phyloP scores from a whole-genome alignment of 37 sponge, comb jelly and placozoan genomes.

The Ianthella basta region DNA sequence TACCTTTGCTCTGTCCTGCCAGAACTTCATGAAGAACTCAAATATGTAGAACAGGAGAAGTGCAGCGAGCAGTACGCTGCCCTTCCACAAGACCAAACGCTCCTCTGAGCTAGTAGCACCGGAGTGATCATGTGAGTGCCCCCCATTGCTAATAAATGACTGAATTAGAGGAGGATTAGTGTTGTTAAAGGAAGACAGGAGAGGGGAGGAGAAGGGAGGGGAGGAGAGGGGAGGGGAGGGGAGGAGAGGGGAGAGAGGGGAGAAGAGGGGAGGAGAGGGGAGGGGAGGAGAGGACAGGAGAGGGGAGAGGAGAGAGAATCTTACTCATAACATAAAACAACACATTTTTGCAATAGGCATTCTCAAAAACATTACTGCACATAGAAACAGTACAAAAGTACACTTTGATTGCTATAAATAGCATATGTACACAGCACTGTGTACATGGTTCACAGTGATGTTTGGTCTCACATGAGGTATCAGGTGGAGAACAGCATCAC shows the following conservation, averaged over 20 bases:
- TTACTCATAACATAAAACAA: background rate
- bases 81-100: constrained; percentile 51
- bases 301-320: no score
- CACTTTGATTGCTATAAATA: no score
- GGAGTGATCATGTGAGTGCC: constrained; percentile 31
- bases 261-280: no score
- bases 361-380: background rate
- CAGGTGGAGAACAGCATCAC: constrained; percentile 78
- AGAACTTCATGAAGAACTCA: constrained; percentile 59
- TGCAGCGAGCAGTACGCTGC: constrained; percentile 48
- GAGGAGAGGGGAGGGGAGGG: background rate
- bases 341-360: background rate
- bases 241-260: background rate
- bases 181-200: background rate
- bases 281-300: no score
- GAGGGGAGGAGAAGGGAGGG: background rate
- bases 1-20: background rate
- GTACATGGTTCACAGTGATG: no score
- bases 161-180: background rate
- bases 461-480: constrained; percentile 66
- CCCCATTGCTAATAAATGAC: constrained; percentile 13
- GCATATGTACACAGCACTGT: no score
- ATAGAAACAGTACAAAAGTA: no score
- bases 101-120: constrained; percentile 29
- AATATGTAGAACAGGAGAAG: constrained; percentile 69